A percentile compares a stretch with the other conserved stretches of the same genome.
phyloP scores from a whole-genome alignment of 2,113 vertebrate species.

The Pseudopipra pipra region DNA sequence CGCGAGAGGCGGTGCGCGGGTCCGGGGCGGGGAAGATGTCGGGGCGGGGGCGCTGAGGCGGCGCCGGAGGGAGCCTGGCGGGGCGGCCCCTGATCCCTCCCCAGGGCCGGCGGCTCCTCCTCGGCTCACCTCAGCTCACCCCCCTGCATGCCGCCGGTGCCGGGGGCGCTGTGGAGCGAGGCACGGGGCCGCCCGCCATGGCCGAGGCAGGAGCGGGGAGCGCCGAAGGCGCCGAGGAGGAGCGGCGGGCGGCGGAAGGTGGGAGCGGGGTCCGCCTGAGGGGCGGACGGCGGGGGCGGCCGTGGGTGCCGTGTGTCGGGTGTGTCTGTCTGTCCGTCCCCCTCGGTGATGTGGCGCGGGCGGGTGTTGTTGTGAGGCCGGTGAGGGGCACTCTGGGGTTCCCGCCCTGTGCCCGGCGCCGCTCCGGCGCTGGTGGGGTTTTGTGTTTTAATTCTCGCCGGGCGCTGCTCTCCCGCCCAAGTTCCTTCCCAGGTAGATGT shows the following conservation, averaged over 20 bases:
- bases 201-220: slow-evolving; percentile 35
- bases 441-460: background rate
- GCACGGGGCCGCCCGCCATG: slow-evolving; percentile 22
- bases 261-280: background rate
- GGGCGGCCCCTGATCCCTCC: background rate
- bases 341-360: background rate
- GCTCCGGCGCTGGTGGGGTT: background rate
- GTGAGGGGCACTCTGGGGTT: background rate
- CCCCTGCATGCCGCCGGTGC: background rate
- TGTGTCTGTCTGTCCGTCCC: fast-evolving
- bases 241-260: background rate
- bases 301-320: background rate
- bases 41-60: background rate
- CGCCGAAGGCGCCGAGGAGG: background rate
- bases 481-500: background rate
- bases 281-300: background rate
- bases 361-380: background rate
- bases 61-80: background rate
- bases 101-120: background rate
- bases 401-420: fast-evolving
- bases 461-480: background rate
- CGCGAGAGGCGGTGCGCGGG: background rate
- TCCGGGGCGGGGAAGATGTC: background rate
- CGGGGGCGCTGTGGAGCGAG: slow-evolving; percentile 22
- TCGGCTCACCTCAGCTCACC: background rate